Base-by-base conservation (phyloP, 2,797 vertebrate species). In the Enteromius argenteus region DNA sequence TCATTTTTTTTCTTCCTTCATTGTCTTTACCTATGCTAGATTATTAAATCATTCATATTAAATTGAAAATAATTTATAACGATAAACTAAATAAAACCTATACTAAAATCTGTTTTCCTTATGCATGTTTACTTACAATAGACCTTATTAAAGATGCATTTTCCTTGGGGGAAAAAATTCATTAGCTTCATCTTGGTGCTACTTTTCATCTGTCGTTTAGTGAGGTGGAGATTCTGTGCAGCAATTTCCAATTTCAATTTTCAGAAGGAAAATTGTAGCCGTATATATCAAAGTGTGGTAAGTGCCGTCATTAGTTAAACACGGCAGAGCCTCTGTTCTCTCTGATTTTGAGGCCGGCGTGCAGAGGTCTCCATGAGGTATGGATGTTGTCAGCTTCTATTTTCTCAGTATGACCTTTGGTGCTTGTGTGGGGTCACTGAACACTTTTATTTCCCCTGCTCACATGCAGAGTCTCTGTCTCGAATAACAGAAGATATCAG, bases 381-480 rank as follows among this genome's bases (percentile, higher is more conserved):
- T 77, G 80, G 72, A 66, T 39, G 77, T 78, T 86, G 84, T 89
- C 87, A 83, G 74, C 78, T 82, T 81, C 67, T 62, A 88, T 87
- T 89, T 85, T 75, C 87, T 81, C 60, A 58, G 49, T 39, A 37
- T 84, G 84, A 69, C 80, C 74, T 80, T 76, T 83, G 53, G 15
- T 69, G 78, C 77, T 80, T 73, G 60, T 83, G 35, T 85, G 72
- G 81, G 84, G 85, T 88, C 86, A 82, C 69, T 53, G 13, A 79
- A 72, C 37, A 30, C 58, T 81, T 85, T 86, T 49, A 67, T 84
- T 75, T 83, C 42, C 78, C 51, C 72, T 71, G 68, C 64, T 71
- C 46, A 62, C 79, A 82, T 66, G 84, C 82, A 77, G 84, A 79
- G 79, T 21, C 17, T 37, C 56, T 69, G 23, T 79, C 37, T 80